Evolutionary conservation across 2,797 vertebrate species (phyloP), one percentile per base, ranked within the genome.

Genomic region (Gymnothorax javanicus): DNA sequence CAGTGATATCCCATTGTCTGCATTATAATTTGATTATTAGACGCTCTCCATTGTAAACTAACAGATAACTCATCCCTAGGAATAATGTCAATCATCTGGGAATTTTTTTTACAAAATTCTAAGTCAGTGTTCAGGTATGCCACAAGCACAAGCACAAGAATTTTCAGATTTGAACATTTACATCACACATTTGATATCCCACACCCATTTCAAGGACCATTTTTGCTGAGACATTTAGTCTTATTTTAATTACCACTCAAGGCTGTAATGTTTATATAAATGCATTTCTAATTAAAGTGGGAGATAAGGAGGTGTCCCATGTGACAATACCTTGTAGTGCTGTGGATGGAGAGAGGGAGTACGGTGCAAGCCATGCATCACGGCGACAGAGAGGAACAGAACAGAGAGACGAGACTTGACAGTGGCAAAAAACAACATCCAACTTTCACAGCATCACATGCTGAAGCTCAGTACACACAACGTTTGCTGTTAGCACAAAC

Each of bases 311-410:
- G 25, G 54, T 60, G 50, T 7, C 8, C 0, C 54, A 62, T 33
- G 27, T 90, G 91, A 89, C 88, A 93, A 86, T 96, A 97, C 96
- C 96, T 96, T 96, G 94, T 75, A 92, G 93, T 93, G 95, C 94
- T 97, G 94, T 85, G 52, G 90, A 91, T 90, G 91, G 91, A 90
- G 89, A 90, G 89, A 90, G 90, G 59, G 87, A 57, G 67, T 43
- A 59, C 2, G 64, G 33, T 62, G 15, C 33, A 52, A 77, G 17
- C 73, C 73, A 77, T 77, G 73, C 43, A 7, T 43, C 33, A 15
- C 4, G 6, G 3, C 43, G 43, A 50, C 43, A 17, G 73, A 77
- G 15, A 77, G 73, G 25, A 17, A 75, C 71, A 85, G 77, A 88
- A 90, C 85, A 88, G 33, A 69, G 75, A 54, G 27, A n/a, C 6